Evolutionary conservation across 2,888 invertebrate species (phyloP), one percentile per base, ranked within the genome.

Genomic region (Limnephilus lunatus): DNA sequence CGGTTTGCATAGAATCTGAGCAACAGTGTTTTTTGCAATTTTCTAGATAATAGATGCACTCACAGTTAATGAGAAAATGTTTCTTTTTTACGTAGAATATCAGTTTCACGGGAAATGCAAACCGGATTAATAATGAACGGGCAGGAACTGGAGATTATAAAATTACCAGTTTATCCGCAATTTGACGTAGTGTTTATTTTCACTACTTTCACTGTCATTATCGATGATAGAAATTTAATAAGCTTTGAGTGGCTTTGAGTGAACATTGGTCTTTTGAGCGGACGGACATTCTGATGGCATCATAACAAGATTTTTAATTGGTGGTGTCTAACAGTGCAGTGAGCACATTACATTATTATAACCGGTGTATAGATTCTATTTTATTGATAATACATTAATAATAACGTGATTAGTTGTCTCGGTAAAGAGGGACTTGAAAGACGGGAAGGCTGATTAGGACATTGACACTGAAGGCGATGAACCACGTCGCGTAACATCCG

Each of bases 161-260:
- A 68, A n/a, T 68, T 68, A 68, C 68, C n/a, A 68, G 68, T 68
- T 68, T 68, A n/a, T 68, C 68, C 68, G 68, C 68, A 68, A 68
- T 68, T 83, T 30, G 89, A 44, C 25, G 80, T 30, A 81, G 81
- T 89, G 81, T 32, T 35, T 44, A 80, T 82, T 92, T 91, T 92
- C 91, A 85, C 92, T 91, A 91, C 92, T 92, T 92, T 92, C 92
- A 91, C 92, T 89, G 89, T 48, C 80, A 81, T 82, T 88, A 91
- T 25, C 53, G 32, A 86, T 68, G 80, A n/a, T 91, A 91, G 91
- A 91, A 91, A 91, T 89, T 89, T 88, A 68, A 68, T 80, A 31
- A 88, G 88, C 68, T 11, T 39, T 44, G 12, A 44, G 11, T 12
- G 12, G 44, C 11, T 44, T 68, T 25, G 25, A 68, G 9, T 25